A percentile compares a stretch with the other conserved stretches of the same genome.
phyloP scores from a whole-genome alignment of 2,113 vertebrate species.

The Chinchilla lanigera region DNA sequence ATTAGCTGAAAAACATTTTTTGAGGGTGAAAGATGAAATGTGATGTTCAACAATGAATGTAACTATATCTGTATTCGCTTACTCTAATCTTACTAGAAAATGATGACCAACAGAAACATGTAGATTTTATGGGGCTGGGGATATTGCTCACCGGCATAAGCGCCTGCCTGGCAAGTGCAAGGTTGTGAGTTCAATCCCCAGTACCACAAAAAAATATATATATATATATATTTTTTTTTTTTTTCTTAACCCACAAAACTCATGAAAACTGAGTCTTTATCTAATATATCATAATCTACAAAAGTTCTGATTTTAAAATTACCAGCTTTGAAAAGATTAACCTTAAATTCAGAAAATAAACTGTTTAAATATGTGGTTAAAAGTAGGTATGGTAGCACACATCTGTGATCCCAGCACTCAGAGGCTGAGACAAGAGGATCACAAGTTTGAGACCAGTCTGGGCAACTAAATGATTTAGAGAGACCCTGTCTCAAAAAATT shows the following conservation, averaged over 20 bases:
- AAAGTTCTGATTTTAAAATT: conserved; percentile 26
- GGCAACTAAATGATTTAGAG: not conserved
- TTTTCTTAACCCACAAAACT: conserved; percentile 22
- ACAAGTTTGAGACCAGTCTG: not conserved
- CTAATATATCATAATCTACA: not conserved
- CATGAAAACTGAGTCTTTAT: conserved; percentile 26
- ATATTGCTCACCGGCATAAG: too few relatives aligned
- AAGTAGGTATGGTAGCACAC: not conserved
- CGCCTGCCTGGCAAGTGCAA: too few relatives aligned
- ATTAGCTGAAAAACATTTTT: not conserved
- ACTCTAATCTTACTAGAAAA: conserved; percentile 23
- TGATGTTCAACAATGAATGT: conserved; percentile 23
- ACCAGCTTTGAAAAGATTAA: conserved; percentile 38
- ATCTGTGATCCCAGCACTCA: not conserved
- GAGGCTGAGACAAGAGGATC: not conserved
- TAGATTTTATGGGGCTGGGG: too few relatives aligned
- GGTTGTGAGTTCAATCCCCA: too few relatives aligned
- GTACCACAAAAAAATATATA: too few relatives aligned
- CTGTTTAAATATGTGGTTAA: not conserved
- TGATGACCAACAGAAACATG: conserved; percentile 2
- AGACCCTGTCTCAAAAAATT: not conserved
- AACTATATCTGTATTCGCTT: not conserved
- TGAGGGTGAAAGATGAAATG: conserved; percentile 33
- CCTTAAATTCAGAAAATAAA: conserved; percentile 47
- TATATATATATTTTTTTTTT: too few relatives aligned